These are phyloP conservation scores for Setophaga petechia DNA, from an alignment of 2,113 vertebrate genomes.

Conservation along the genomic window DNA sequence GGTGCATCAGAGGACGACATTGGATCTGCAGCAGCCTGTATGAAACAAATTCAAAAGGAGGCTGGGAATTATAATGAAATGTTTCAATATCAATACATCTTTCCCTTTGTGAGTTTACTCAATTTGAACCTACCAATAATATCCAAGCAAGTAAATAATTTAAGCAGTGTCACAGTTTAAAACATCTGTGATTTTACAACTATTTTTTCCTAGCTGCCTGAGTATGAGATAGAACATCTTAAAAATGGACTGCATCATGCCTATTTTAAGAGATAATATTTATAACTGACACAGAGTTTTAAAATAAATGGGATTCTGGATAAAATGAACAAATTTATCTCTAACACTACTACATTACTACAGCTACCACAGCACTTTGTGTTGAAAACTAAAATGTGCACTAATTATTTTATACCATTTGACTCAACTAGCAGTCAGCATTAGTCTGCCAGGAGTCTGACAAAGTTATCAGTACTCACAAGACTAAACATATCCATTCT, in stretches of 20 bases:
- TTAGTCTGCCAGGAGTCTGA: background rate
- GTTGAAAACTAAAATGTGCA: background rate
- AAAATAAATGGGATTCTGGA: background rate
- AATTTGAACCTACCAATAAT: background rate
- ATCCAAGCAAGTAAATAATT: constrained; percentile 13
- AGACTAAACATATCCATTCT: background rate
- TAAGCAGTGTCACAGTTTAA: background rate
- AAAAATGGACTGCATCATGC: background rate
- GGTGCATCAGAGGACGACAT: constrained; percentile 27
- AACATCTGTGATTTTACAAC: background rate
- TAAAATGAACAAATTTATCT: background rate
- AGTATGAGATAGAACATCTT: background rate
- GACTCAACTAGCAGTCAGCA: background rate
- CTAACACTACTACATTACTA: background rate
- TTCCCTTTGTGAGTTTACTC: background rate
- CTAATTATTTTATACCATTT: background rate
- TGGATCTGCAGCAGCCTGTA: constrained; percentile 66
- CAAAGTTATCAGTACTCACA: background rate
- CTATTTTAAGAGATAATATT: background rate
- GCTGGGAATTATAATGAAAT: constrained; percentile 13
- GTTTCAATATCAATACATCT: background rate
- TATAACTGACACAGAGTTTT: background rate
- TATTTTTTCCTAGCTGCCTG: background rate
- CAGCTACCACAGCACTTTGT: background rate
- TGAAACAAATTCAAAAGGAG: constrained; percentile 16